Base-by-base conservation (phyloP, 2,797 vertebrate species). In the Remorina albescens region DNA sequence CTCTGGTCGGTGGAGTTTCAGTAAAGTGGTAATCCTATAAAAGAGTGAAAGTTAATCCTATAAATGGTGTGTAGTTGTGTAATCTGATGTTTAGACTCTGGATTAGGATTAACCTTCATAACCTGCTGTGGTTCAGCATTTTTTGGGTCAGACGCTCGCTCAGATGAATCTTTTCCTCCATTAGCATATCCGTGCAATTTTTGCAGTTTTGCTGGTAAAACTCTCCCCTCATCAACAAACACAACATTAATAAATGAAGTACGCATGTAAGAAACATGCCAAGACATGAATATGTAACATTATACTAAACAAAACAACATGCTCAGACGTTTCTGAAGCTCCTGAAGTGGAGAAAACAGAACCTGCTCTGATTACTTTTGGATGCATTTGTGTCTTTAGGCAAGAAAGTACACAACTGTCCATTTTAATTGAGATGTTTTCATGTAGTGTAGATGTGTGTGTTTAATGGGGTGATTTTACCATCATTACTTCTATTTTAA, bases 91-190 rank as follows among this genome's bases (percentile, higher is more conserved):
- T 86, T 85, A 85, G 63, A 74, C 44, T 70, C 59, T 82, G 78
- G 80, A 88, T 86, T 80, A 89, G 74, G 82, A 86, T 85, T 80
- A 83, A 69, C 74, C 78, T 68, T 47, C 49, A 50, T 30, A 74
- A 71, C 51, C 61, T 65, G 49, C 60, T 5, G 26, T 41, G 32
- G 61, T 63, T 73, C 54, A 41, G 50, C 34, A 30, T 58, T 55
- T 78, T 84, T 46, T 78, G 25, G 69, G 74, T 83, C 78, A 50
- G 6, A 5, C 7, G 0, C 47, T 25, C 41, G 13, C 11, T 30
- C 46, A n/a, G n/a, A n/a, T n/a, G n/a, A n/a, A n/a, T n/a, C n/a
- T 30, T 32, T 8, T 47, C 30, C 30, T 30, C 30, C 21, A 12
- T 64, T 28, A 21, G 12, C 39, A 11, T 68, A 46, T 54, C 15